Base-by-base conservation (phyloP, 2,113 vertebrate species). In the Mastomys natalensis region DNA sequence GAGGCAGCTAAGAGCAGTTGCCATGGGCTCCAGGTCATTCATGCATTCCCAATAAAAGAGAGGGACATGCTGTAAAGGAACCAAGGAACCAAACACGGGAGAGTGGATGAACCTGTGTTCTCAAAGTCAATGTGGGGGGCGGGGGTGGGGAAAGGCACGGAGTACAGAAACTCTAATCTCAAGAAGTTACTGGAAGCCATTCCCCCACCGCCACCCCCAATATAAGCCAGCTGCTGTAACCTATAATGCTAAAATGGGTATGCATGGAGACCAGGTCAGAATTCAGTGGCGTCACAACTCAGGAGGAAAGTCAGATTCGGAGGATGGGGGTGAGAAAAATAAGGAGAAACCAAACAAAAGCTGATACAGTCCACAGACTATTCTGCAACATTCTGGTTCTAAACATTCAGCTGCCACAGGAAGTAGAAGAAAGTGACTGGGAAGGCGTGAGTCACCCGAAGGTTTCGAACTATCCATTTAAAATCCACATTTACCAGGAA, bases 381-480 rank as follows among this genome's bases (percentile, higher is more conserved):
- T 51, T 82, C 68, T 93, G 68, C 60, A 85, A 64, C 17, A 85
- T 66, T 70, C 37, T 58, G 68, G 66, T 43, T 91, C 73, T 62
- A 77, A 97, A 68, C 21, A 31, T 78, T 53, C 76, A 72, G 96
- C 90, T 95, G 92, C 80, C 48, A 81, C 62, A 80, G 64, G 73
- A 81, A 16, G 12, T 26, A 45, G 70, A 87, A 55, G 70, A 78
- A 31, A 29, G 17, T 2, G 26, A 43, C 72, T 40, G 68, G 51
- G 89, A 74, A 90, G 94, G 85, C 55, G 1, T 1, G 7, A 87
- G 92, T 72, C 87, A 95, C 21, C 78, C 53, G 16, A 60, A 64
- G 81, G 88, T 95, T 96, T 53, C 76, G 78, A 97, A 87, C 62
- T 43, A 66, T 88, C 95, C 91, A 21, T 48, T 94, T 91, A 64